phyloP scores from a whole-genome alignment of 2,113 vertebrate species.

The Donacobius atricapilla region DNA sequence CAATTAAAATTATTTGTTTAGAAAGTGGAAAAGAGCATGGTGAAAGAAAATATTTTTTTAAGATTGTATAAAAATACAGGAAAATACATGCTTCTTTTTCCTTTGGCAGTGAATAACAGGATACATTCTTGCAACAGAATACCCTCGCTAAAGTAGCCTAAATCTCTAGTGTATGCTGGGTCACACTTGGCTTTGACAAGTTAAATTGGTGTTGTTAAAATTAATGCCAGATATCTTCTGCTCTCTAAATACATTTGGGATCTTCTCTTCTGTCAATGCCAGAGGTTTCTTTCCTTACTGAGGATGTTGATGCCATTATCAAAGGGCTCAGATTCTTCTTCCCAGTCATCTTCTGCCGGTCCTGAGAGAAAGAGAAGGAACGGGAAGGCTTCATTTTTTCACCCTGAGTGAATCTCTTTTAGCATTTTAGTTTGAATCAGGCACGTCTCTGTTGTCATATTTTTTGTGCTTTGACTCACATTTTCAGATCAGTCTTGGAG shows the following conservation, averaged over 20 bases:
- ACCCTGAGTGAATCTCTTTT: neutral
- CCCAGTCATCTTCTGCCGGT: neutral
- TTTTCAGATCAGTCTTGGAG: neutral
- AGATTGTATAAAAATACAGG: neutral
- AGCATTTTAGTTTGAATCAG: neutral
- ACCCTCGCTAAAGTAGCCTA: neutral
- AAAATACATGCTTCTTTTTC: neutral
- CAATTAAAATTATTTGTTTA: neutral
- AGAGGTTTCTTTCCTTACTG: neutral
- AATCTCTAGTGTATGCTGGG: neutral
- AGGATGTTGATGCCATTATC: neutral
- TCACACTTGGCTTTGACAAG: neutral
- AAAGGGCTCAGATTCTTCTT: neutral
- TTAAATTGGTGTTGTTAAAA: neutral
- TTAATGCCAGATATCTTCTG: neutral
- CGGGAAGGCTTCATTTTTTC: neutral
- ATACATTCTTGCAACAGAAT: neutral
- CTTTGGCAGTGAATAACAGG: neutral
- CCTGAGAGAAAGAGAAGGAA: neutral
- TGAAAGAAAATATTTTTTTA: neutral
- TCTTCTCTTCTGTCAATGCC: neutral
- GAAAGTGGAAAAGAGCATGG: neutral
- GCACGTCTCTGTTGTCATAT: neutral
- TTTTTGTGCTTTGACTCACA: neutral
- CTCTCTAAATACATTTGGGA: neutral